Evolutionary conservation across 2,797 vertebrate genomes (phyloP).

Genomic region (Lithobates sylvaticus): DNA sequence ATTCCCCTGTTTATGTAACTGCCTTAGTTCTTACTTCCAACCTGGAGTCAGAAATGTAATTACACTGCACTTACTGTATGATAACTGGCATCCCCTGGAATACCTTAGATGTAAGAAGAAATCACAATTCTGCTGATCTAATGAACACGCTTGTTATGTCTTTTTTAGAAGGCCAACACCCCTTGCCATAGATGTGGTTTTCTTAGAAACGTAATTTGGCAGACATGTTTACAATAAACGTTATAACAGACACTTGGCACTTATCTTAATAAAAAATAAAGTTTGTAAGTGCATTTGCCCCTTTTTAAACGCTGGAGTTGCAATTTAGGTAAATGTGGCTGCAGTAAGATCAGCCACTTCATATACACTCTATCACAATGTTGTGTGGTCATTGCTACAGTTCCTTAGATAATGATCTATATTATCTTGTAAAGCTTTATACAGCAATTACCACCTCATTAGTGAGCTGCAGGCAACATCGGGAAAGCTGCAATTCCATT

Average conservation of each 20-base stretch:
- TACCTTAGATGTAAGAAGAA: background rate
- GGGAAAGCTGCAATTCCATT: slow-evolving; percentile 3
- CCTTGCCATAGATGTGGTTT: background rate
- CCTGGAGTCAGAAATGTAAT: no score
- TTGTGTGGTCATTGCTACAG: background rate
- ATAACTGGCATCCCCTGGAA: background rate
- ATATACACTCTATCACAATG: background rate
- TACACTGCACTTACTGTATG: background rate
- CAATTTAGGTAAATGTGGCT: background rate
- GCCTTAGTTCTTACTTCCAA: no score
- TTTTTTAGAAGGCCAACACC: background rate
- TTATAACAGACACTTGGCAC: background rate
- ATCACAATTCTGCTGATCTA: background rate
- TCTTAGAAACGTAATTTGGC: background rate
- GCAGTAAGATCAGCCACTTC: background rate
- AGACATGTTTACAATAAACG: no score
- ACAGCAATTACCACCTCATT: slow-evolving; percentile 34
- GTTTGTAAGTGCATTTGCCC: no score
- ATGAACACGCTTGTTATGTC: background rate
- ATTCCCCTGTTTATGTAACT: no score
- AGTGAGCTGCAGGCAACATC: background rate
- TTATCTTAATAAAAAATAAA: background rate
- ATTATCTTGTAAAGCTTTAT: slow-evolving; percentile 1
- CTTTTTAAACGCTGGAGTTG: background rate
- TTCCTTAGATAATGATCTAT: background rate